Evolutionary conservation across 2,888 invertebrate genomes (phyloP).

Genomic region (Lacanobia wlatinum): DNA sequence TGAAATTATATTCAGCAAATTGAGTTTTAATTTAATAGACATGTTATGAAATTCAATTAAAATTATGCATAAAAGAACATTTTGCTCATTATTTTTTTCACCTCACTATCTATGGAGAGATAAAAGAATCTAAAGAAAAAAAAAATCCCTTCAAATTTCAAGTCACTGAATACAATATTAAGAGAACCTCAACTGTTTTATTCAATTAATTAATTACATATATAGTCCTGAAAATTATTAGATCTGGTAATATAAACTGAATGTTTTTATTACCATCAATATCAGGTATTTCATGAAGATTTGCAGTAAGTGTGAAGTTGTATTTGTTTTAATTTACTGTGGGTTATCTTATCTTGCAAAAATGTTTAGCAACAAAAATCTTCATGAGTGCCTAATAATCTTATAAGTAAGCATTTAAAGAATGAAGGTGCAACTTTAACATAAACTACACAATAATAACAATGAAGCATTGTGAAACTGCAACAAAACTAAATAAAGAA

Average conservation of each 20-base stretch:
- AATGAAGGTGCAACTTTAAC: slow-evolving; percentile 23
- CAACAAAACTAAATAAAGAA: slow-evolving; percentile 78
- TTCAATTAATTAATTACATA: too few species aligned
- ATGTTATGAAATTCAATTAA: too few species aligned
- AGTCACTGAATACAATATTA: too few species aligned
- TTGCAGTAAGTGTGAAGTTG: background rate
- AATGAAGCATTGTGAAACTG: slow-evolving; percentile 77
- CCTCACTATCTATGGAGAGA: too few species aligned
- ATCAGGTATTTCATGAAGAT: slow-evolving; percentile 14
- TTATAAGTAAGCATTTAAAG: slow-evolving; percentile 11
- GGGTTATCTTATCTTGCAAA: background rate
- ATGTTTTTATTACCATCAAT: background rate
- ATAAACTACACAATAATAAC: slow-evolving; percentile 25
- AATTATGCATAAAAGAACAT: too few species aligned
- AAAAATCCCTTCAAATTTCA: too few species aligned
- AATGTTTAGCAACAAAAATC: background rate
- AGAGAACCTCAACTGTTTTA: too few species aligned
- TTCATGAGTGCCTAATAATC: slow-evolving; percentile 8
- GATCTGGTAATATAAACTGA: background rate
- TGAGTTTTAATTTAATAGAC: too few species aligned
- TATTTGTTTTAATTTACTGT: background rate
- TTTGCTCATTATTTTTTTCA: too few species aligned
- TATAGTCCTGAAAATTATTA: background rate
- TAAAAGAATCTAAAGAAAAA: too few species aligned
- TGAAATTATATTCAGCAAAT: too few species aligned